Base-by-base conservation (phyloP, 2,888 invertebrate genomes). In the Drosophila austrosaltans region DNA sequence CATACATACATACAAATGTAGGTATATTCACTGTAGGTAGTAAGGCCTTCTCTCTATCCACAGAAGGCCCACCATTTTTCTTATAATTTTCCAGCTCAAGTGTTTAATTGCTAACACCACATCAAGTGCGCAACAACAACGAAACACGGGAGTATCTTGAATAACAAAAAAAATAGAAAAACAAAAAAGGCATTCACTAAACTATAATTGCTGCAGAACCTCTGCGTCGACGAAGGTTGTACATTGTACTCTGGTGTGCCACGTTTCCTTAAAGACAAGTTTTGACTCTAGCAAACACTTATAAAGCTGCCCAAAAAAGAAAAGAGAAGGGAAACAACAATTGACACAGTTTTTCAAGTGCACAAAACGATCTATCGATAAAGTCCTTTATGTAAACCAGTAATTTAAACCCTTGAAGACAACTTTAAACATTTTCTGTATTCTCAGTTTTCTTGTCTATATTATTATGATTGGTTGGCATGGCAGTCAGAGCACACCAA, bases 81-180 rank as follows among this genome's bases (percentile, higher is more conserved):
- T 48, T 53, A 66, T 67, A 66, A 63, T 76, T 48, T 74, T 68
- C 16, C 71, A 69, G 63, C 80, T 79, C 71, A 78, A 82, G 82
- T 81, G 66, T 65, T 80, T 78, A 82, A 82, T 82, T 82, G 69
- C 78, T 72, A 64, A 74, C 69, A 64, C 70, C 71, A 75, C 75
- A 81, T 72, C 53, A 77, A 65, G 69, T 66, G 66, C 32, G 61
- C 59, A 77, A 76, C 78, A 76, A 75, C 74, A 76, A 22, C 60
- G 12, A 36, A 32, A 57, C 60, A 64, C 12, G 6, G 28, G 59
- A 40, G 28, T 22, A 44, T 57, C 56, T 20, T 22, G 36, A 16
- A 62, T 20, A 22, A 56, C 44, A 53, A 44, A 48, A 30, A 36
- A n/a, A 20, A 8, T n/a, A 28, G 28, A 8, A 25, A 56, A 62